Percentiles rank a stretch among this genome's conserved stretches.
Conservation (phyloP, 2,113 vertebrate species). For the Oreochromis niloticus region DNA sequence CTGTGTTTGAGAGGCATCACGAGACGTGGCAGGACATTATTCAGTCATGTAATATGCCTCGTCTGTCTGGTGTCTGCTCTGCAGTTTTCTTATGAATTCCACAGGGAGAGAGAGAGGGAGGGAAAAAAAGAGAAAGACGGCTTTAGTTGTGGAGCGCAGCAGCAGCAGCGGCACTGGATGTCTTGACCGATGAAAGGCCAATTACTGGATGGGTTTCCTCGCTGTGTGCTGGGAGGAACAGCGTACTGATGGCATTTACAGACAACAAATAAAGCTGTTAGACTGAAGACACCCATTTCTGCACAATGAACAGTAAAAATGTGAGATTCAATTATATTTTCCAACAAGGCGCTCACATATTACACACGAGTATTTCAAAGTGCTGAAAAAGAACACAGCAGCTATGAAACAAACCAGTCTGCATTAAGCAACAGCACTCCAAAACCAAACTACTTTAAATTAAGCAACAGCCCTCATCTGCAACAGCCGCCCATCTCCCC, state of each 20-base stretch:
- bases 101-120: not conserved
- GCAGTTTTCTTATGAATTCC: conserved; percentile 1
- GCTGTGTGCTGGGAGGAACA: not conserved
- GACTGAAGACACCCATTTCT: not conserved
- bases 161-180: not conserved
- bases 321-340: not conserved
- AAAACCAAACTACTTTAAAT: not conserved
- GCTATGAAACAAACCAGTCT: not conserved
- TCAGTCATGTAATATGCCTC: conserved; percentile 30
- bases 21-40: conserved; percentile 30
- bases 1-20: conserved; percentile 46
- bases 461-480: conserved; percentile 17
- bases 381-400: not conserved
- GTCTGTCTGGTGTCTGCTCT: conserved; percentile 4
- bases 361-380: not conserved
- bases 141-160: not conserved
- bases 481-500: not conserved
- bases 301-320: not conserved
- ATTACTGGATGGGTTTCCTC: conserved; percentile 36
- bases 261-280: conserved; percentile 34
- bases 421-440: not conserved
- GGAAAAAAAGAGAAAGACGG: not conserved
- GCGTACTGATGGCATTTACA: conserved; percentile 16
- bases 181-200: conserved; percentile 40
- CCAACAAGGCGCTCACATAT: not conserved